Percentiles rank a stretch among this genome's conserved stretches.
These are phyloP conservation scores for Phrixothrix hirtus DNA, from an alignment of 2,888 invertebrate species.

Conservation along the genomic window DNA sequence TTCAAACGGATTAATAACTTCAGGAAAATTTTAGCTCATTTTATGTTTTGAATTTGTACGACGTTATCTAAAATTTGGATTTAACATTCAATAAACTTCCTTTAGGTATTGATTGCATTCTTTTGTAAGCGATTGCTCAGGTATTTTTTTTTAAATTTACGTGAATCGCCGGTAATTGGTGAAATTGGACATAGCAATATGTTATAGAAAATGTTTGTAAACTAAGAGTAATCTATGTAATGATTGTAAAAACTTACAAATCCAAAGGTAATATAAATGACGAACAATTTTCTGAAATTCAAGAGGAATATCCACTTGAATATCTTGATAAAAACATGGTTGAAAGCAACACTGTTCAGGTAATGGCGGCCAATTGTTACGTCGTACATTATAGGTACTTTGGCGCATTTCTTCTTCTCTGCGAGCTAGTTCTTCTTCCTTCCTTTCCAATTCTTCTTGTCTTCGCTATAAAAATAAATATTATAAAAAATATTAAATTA, in stretches of 20 bases:
- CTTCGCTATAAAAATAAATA: constrained; percentile 64
- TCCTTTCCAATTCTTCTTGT: constrained; percentile 88
- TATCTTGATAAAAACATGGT: constrained; percentile 99
- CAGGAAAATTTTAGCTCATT: no score
- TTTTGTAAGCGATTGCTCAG: no score
- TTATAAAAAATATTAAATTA: background rate
- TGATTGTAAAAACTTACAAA: constrained; percentile 72
- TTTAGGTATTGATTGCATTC: no score
- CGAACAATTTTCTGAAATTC: constrained; percentile 97
- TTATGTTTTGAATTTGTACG: no score
- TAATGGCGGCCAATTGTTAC: constrained; percentile 98
- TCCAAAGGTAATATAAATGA: constrained; percentile 94
- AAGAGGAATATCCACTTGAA: constrained; percentile 96
- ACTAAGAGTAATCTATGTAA: no score
- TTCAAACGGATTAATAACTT: no score
- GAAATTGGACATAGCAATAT: no score
- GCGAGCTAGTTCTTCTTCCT: constrained; percentile 85
- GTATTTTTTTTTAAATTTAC: no score
- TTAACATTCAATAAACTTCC: no score
- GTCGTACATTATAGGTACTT: constrained; percentile 65
- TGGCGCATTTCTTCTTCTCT: constrained; percentile 84
- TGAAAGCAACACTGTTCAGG: constrained; percentile 91
- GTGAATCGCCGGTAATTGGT: no score
- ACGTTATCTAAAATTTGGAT: no score
- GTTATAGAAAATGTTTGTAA: no score